Evolutionary conservation across 2,888 invertebrate genomes (phyloP), one percentile per base, ranked within the genome.

Genomic region (Acholoe squamosa): DNA sequence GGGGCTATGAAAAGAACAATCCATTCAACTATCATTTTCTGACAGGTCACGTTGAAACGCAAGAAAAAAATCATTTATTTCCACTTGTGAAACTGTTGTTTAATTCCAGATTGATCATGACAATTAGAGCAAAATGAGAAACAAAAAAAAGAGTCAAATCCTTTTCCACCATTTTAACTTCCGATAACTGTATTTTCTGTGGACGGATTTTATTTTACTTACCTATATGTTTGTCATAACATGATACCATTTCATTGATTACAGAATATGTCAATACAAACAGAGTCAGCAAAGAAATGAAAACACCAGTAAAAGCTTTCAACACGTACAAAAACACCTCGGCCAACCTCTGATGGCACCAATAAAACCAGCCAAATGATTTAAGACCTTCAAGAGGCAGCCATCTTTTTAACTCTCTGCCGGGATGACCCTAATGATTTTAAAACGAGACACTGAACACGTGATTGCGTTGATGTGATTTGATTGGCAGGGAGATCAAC

Each of bases 401-500:
- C 54, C 25, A 25, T 86, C 52, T 86, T 43, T 86, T 86, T 86
- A 25, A 12, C 54, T 86, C 54, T 86, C 86, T 52, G 54, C 25
- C 33, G 28, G 54, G 56, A 86, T 86, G 86, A 56, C 54, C 54
- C 86, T 86, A 86, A 86, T 86, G 86, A 86, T 86, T 86, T 86
- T 56, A 86, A 86, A 86, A 86, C 54, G 86, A 86, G 86, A 86
- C 86, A 31, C 16, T 86, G 86, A 86, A 86, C 86, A 86, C 86
- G 86, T 86, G 86, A 86, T 86, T 54, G 52, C 56, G 54, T 86
- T 86, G 86, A 86, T 86, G 52, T 86, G 86, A 86, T 86, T 54
- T 86, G 86, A 86, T 86, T 86, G 86, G 86, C 86, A 86, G 86
- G 52, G 86, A 86, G 86, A 86, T 86, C 86, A 86, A 52, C 54